Percentiles rank a stretch among this genome's conserved stretches.
Evolutionary conservation across 2,888 invertebrate species (phyloP).

Genomic region (Ophion obscuratus): DNA sequence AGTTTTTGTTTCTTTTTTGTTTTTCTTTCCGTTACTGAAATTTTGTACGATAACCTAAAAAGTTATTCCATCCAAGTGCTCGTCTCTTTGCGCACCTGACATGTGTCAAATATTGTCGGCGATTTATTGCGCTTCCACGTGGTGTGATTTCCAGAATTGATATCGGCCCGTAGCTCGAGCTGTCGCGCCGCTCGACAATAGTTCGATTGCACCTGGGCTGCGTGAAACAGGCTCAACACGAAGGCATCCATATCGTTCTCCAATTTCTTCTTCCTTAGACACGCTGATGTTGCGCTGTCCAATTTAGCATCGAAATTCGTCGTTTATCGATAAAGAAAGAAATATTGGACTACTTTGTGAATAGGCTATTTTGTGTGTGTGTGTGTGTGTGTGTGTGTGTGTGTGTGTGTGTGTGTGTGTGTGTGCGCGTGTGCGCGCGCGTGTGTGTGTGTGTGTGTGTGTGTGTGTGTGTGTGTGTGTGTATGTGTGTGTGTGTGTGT

Average conservation of each 20-base stretch:
- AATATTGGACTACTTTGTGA: too few relatives aligned
- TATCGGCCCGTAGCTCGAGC: not conserved
- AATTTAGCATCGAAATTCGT: not conserved
- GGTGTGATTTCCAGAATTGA: not conserved
- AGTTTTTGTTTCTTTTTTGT: constrained; percentile 19
- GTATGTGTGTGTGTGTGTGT: too few relatives aligned
- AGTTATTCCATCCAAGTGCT: not conserved
- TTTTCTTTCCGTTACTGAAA: not conserved
- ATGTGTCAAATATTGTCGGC: not conserved
- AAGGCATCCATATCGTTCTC: not conserved
- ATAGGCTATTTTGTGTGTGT: too few relatives aligned
- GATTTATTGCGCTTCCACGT: not conserved
- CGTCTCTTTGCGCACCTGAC: not conserved
- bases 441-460: too few relatives aligned
- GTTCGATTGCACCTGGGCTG: not conserved
- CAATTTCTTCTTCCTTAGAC: not conserved
- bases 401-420: too few relatives aligned
- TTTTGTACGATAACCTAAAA: not conserved
- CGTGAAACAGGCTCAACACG: not conserved
- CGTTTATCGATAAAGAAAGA: too few relatives aligned
- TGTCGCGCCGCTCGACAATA: not conserved
- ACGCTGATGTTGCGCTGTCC: not conserved
- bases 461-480: too few relatives aligned
- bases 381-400: too few relatives aligned
- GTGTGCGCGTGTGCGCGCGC: too few relatives aligned